These are phyloP conservation scores for Marasmarcha lunaedactyla DNA, from an alignment of 2,888 invertebrate species.

Conservation along the genomic window DNA sequence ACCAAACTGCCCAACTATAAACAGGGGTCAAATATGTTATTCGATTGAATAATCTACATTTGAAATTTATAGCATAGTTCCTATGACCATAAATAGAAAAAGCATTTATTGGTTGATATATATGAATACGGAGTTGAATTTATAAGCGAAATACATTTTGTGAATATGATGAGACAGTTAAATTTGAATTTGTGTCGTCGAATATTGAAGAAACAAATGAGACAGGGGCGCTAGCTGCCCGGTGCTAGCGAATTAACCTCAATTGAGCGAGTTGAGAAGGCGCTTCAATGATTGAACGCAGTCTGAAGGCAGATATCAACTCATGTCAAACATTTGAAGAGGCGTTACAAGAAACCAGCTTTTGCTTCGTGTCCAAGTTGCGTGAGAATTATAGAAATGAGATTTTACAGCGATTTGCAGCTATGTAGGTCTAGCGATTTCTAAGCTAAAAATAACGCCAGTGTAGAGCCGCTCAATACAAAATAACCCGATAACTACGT, in stretches of 20 bases:
- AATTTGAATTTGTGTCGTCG: conserved; percentile 48
- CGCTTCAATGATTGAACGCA: conserved; percentile 65
- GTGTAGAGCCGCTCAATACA: no score
- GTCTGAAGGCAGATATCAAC: conserved; percentile 21
- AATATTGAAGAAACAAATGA: conserved; percentile 62
- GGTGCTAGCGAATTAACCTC: conserved; percentile 67
- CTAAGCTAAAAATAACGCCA: no score
- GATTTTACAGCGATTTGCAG: no score
- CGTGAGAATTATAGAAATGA: no score
- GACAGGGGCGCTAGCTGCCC: conserved; percentile 58
- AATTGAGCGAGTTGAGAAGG: conserved; percentile 63
- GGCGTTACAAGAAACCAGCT: not conserved
- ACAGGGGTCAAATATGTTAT: conserved; percentile 3
- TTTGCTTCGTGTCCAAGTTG: not conserved
- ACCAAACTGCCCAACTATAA: no score
- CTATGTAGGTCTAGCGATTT: no score
- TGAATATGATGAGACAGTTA: conserved; percentile 26
- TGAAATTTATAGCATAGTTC: not conserved
- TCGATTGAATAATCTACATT: conserved; percentile 1
- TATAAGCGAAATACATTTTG: conserved; percentile 23
- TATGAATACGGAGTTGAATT: not conserved
- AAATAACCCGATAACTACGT: no score
- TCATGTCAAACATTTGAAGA: not conserved
- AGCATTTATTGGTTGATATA: not conserved
- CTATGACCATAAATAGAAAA: not conserved